A percentile compares a stretch with the other conserved stretches of the same genome.
Conservation (phyloP, 2,888 invertebrate genomes). For the Elmis aenea region DNA sequence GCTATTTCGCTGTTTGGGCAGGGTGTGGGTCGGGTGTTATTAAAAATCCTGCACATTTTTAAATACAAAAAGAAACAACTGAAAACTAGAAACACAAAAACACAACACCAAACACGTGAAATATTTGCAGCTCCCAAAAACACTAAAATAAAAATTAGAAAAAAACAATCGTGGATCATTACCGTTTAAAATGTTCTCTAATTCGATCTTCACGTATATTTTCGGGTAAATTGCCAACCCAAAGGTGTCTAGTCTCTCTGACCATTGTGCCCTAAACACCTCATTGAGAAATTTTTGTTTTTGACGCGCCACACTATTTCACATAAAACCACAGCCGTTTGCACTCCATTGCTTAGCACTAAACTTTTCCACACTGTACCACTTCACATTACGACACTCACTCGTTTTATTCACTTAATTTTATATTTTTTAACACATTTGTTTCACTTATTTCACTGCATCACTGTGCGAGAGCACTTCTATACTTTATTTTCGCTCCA, state of each 20-base stretch:
- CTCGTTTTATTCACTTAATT: conserved; percentile 21
- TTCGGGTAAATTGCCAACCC: conserved; percentile 99
- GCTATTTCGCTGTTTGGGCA: no score
- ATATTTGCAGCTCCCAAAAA: neutral
- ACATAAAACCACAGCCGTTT: conserved; percentile 21
- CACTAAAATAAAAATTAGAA: conserved; percentile 7
- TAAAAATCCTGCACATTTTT: no score
- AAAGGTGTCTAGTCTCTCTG: conserved; percentile 99
- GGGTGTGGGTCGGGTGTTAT: no score
- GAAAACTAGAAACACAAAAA: no score
- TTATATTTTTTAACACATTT: conserved; percentile 21
- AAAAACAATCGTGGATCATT: conserved; percentile 42
- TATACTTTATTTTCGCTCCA: conserved; percentile 41
- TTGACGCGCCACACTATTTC: conserved; percentile 40
- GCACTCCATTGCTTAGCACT: conserved; percentile 20
- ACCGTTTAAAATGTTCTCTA: conserved; percentile 97
- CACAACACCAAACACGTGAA: no score
- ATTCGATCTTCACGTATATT: conserved; percentile 97
- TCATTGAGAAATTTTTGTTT: conserved; percentile 76
- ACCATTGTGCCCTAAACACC: conserved; percentile 98
- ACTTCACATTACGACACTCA: conserved; percentile 23
- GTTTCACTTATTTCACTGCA: conserved; percentile 29
- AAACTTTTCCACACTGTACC: conserved; percentile 17
- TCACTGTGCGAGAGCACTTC: conserved; percentile 39
- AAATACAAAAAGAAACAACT: no score